Conservation (phyloP, 2,888 invertebrate genomes). For the Latrodectus elegans region DNA sequence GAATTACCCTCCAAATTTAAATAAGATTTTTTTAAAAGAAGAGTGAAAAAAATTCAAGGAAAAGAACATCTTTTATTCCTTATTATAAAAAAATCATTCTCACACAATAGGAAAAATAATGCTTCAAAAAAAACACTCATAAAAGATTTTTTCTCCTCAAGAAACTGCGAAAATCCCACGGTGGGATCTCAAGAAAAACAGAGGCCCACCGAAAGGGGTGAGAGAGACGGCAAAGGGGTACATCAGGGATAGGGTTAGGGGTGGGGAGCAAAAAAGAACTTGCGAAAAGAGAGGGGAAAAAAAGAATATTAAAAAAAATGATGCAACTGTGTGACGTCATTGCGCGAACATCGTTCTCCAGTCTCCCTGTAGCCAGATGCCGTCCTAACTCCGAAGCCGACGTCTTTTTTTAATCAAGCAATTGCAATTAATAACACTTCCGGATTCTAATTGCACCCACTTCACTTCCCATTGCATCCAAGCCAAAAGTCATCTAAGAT, state of each 20-base stretch:
- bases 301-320: constrained; percentile 28
- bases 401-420: constrained; percentile 16
- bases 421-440: constrained; percentile 29
- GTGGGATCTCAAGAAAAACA: constrained; percentile 9
- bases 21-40: too few relatives aligned
- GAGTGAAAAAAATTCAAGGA: neutral
- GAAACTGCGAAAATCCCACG: constrained; percentile 55
- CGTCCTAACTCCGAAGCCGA: constrained; percentile 23
- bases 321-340: constrained; percentile 44
- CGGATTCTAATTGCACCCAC: too few relatives aligned
- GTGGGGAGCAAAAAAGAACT: constrained; percentile 4
- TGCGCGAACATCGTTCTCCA: constrained; percentile 32
- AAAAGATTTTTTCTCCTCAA: constrained; percentile 5
- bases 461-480: too few relatives aligned
- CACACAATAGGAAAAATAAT: neutral
- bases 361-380: constrained; percentile 24
- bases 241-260: constrained; percentile 36
- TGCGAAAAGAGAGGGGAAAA: constrained; percentile 47
- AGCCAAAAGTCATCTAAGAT: neutral
- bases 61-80: neutral
- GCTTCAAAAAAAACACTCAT: neutral
- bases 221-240: constrained; percentile 36
- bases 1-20: too few relatives aligned
- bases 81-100: neutral
- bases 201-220: constrained; percentile 33